A percentile compares a stretch with the other conserved stretches of the same genome.
Conservation (phyloP, 2,797 vertebrate genomes). For the Rhynchotus rufescens region DNA sequence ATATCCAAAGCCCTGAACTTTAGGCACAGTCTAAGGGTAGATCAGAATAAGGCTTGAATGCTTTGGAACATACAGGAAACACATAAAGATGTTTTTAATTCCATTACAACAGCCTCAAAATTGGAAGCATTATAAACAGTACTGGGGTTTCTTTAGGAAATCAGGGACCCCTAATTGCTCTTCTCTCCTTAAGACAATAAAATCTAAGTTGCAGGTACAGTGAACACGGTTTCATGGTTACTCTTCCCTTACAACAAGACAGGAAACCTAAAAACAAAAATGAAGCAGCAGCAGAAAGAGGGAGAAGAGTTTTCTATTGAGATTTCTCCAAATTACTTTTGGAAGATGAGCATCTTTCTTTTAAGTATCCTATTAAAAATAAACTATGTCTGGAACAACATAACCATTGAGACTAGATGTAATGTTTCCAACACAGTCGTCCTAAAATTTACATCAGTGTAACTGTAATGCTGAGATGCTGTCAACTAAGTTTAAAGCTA, state of each 20-base stretch:
- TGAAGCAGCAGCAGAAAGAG: background rate
- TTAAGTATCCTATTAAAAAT: background rate
- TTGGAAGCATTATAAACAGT: background rate
- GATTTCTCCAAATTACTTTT: background rate
- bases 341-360: background rate
- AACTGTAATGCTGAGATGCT: background rate
- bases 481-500: background rate
- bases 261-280: background rate
- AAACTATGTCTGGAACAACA: background rate
- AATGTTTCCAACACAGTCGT: background rate
- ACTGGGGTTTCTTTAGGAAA: background rate
- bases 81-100: background rate
- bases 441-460: background rate
- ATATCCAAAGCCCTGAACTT: background rate
- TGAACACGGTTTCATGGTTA: background rate
- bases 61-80: background rate
- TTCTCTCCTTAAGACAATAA: background rate
- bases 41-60: background rate
- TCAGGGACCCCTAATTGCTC: background rate
- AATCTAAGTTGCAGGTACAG: background rate
- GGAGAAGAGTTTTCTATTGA: background rate
- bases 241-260: background rate
- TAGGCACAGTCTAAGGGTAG: background rate
- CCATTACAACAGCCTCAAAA: background rate
- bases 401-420: background rate